Evolutionary conservation across 2,113 vertebrate genomes (phyloP).

Genomic region (Brachypodius melanocephalos): DNA sequence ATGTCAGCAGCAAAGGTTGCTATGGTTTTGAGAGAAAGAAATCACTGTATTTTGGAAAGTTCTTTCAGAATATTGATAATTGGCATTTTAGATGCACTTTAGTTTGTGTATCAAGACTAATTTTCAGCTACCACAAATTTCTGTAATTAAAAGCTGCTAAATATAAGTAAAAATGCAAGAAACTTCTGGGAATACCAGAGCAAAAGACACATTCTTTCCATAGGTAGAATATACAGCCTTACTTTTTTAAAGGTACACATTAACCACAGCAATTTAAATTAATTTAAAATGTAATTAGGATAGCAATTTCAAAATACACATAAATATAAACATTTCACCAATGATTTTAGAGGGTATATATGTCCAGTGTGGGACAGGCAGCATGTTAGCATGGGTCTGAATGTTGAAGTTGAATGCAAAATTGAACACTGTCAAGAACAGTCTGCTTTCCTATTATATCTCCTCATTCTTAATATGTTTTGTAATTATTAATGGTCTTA

Average conservation of each 20-base stretch:
- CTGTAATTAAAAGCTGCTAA: background rate
- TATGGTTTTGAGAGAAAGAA: background rate
- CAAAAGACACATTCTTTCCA: background rate
- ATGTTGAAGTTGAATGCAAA: background rate
- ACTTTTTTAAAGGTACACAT: background rate
- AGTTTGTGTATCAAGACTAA: background rate
- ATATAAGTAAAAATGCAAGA: background rate
- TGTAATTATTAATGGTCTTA: background rate
- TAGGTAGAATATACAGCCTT: background rate
- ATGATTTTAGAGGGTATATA: fast-evolving
- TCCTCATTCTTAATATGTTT: background rate
- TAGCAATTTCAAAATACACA: background rate
- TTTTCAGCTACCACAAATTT: background rate
- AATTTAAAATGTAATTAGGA: background rate
- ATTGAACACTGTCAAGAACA: background rate
- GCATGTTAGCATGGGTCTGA: background rate
- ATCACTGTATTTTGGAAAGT: background rate
- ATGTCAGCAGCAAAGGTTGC: background rate
- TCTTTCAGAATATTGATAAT: background rate
- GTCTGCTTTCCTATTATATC: background rate
- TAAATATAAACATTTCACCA: background rate
- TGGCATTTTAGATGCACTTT: background rate
- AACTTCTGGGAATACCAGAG: background rate
- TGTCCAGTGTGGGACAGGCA: background rate
- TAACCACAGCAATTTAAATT: background rate